A percentile compares a stretch with the other conserved stretches of the same genome.
phyloP scores from a whole-genome alignment of 23 tunicate genomes.

The Trididemnum nubilum region DNA sequence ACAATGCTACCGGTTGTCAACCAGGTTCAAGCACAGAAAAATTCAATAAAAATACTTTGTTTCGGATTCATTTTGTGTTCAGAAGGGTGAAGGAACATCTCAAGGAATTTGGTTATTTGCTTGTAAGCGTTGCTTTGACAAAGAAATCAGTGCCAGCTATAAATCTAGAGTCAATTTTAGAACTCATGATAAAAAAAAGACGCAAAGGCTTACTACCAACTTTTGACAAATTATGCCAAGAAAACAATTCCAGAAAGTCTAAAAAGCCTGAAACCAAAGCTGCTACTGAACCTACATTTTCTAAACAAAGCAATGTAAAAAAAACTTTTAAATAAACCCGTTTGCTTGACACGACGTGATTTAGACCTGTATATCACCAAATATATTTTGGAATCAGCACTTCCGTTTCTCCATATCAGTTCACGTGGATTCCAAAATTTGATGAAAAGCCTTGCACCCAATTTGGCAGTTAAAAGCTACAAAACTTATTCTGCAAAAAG shows the following conservation, averaged over 20 bases:
- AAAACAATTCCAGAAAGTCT: background rate
- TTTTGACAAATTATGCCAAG: background rate
- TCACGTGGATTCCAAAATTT: background rate
- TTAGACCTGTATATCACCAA: background rate
- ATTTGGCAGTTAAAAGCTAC: background rate
- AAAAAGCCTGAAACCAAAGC: background rate
- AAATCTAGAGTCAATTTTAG: background rate
- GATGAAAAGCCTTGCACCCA: background rate
- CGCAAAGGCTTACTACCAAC: background rate
- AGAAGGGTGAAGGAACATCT: background rate
- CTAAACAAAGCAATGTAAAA: background rate
- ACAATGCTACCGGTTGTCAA: too few relatives aligned
- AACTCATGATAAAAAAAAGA: background rate
- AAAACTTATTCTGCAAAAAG: background rate
- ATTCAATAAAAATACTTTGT: background rate
- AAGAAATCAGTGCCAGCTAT: background rate
- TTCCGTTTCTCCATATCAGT: background rate
- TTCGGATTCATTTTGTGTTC: background rate
- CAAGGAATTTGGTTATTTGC: background rate
- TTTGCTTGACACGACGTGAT: background rate
- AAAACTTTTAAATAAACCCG: background rate
- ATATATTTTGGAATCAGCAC: background rate
- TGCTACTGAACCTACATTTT: background rate
- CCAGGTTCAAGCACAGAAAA: too few relatives aligned
- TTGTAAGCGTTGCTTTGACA: background rate